Percentiles rank a stretch among this genome's conserved stretches.
phyloP scores from a whole-genome alignment of 1,140 invertebrate species.

The Thrips palmi region DNA sequence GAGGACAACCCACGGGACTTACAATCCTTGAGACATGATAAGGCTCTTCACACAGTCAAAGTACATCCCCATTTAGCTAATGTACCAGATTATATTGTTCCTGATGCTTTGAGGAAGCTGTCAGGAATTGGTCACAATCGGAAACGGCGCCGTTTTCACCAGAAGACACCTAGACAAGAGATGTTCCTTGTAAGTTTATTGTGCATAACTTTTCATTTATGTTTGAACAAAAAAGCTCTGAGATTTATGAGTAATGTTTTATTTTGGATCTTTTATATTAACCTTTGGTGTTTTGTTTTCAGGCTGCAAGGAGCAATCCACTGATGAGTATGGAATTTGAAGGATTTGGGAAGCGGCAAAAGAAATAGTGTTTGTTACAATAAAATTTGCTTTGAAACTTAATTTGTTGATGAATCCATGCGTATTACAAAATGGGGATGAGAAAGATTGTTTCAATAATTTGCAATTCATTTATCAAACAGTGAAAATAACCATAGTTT shows the following conservation, averaged over 20 bases:
- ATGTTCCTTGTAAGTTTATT: too few relatives aligned
- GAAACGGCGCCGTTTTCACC: neutral
- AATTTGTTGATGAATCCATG: too few relatives aligned
- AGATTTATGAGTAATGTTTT: too few relatives aligned
- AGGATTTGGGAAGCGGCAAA: too few relatives aligned
- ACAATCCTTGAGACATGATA: conserved; percentile 78
- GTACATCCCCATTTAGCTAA: conserved; percentile 71
- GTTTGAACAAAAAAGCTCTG: too few relatives aligned
- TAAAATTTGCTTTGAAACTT: too few relatives aligned
- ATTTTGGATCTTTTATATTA: neutral
- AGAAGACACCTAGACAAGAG: neutral
- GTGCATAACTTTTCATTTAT: too few relatives aligned
- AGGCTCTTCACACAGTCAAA: conserved; percentile 70
- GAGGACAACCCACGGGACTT: conserved; percentile 86
- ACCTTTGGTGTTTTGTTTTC: conserved; percentile 6
- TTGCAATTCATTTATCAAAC: too few relatives aligned
- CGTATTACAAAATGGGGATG: too few relatives aligned
- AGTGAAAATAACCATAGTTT: too few relatives aligned
- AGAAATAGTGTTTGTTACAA: too few relatives aligned
- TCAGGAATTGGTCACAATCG: conserved; percentile 8
- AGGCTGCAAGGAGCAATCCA: conserved; percentile 12
- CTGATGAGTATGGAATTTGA: conserved; percentile 14
- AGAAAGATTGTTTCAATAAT: too few relatives aligned
- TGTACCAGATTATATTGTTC: conserved; percentile 88
- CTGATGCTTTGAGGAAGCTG: conserved; percentile 34